Evolutionary conservation across 2,888 invertebrate genomes (phyloP).

Genomic region (Calliphora vomitoria): DNA sequence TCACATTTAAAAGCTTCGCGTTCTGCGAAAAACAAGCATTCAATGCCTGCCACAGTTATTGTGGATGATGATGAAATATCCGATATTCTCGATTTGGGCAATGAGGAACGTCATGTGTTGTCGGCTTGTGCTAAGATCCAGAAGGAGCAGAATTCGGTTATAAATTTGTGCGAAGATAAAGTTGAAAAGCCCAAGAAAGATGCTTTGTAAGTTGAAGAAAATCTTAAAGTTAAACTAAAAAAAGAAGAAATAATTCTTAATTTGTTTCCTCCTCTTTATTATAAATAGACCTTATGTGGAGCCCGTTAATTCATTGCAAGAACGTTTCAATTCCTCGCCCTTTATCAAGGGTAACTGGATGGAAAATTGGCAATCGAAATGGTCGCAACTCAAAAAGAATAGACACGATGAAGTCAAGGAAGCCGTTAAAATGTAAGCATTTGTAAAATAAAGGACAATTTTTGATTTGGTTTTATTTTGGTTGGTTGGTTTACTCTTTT

Average conservation of each 20-base stretch:
- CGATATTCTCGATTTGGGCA: conserved; percentile 77
- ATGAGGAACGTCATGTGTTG: conserved; percentile 77
- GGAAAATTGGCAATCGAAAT: conserved; percentile 85
- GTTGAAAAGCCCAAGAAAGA: conserved; percentile 16
- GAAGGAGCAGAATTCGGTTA: conserved; percentile 56
- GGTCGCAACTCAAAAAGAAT: conserved; percentile 84
- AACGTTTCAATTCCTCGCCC: conserved; percentile 86
- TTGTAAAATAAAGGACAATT: neutral
- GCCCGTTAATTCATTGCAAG: conserved; percentile 86
- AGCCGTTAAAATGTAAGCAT: conserved; percentile 85
- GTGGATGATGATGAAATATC: conserved; percentile 77
- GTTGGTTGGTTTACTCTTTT: conserved; percentile 5
- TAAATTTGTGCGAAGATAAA: conserved; percentile 52
- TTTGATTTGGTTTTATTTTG: neutral
- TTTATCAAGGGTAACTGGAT: conserved; percentile 86
- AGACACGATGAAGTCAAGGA: conserved; percentile 85
- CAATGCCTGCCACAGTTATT: conserved; percentile 69
- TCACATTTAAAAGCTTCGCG: conserved; percentile 47
- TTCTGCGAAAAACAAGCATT: conserved; percentile 39
- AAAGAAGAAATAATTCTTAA: neutral
- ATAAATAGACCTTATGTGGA: conserved; percentile 79
- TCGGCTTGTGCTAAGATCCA: conserved; percentile 77
- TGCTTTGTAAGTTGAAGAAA: conserved; percentile 53
- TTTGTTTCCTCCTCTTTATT: conserved; percentile 74
- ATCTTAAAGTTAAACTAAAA: neutral